Evolutionary conservation across 2,888 invertebrate species (phyloP).

Genomic region (Xylota sylvarum): DNA sequence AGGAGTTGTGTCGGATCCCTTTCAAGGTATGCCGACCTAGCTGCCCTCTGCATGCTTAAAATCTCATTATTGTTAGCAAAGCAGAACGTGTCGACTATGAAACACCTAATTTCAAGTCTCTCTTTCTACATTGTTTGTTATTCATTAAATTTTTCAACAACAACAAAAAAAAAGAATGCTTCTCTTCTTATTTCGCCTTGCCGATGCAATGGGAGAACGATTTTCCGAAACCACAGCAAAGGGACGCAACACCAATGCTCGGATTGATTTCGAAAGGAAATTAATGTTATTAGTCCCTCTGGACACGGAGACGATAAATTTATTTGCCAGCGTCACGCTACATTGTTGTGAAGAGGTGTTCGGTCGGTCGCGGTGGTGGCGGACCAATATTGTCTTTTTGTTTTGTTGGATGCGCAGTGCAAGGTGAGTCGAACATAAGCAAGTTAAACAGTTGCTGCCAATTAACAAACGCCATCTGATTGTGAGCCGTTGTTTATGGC

Average conservation of each 20-base stretch:
- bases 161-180: not conserved
- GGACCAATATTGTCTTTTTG: slow-evolving; percentile 2
- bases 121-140: slow-evolving; percentile 9
- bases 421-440: slow-evolving; percentile 44
- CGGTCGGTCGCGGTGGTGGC: not conserved
- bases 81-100: slow-evolving; percentile 45
- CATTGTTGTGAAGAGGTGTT: slow-evolving; percentile 22
- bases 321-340: slow-evolving; percentile 52
- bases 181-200: not conserved
- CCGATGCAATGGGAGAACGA: not conserved
- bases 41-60: slow-evolving; percentile 34
- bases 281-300: slow-evolving; percentile 50
- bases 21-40: not conserved
- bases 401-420: slow-evolving; percentile 4
- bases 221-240: not conserved
- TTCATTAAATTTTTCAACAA: not conserved
- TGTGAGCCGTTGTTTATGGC: slow-evolving; percentile 55
- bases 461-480: slow-evolving; percentile 67
- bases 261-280: slow-evolving; percentile 47
- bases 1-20: not conserved
- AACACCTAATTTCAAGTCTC: slow-evolving; percentile 51
- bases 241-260: not conserved
- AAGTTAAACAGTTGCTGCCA: slow-evolving; percentile 49
- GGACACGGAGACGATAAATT: slow-evolving; percentile 31
- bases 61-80: slow-evolving; percentile 64